phyloP scores from a whole-genome alignment of 1,140 invertebrate genomes.

The Contarinia nasturtii region DNA sequence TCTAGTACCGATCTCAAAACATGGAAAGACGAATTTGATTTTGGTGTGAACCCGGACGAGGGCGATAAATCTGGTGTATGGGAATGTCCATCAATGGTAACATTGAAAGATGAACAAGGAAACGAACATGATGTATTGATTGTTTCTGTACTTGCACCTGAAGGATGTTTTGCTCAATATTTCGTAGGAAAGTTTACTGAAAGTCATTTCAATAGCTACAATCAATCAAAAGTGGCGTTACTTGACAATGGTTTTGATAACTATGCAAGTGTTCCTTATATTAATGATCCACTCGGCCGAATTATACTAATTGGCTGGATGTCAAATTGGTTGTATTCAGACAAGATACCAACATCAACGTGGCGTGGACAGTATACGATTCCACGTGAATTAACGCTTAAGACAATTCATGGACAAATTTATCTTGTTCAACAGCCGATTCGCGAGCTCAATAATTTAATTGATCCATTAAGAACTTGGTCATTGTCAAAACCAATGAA shows the following conservation, averaged over 20 bases:
- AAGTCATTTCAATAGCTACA: background rate
- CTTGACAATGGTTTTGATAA: background rate
- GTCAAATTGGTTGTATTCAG: background rate
- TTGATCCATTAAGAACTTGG: background rate
- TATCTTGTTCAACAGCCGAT: background rate
- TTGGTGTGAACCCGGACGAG: background rate
- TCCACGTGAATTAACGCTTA: background rate
- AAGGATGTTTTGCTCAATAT: background rate
- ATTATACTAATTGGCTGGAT: background rate
- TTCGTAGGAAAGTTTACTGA: background rate
- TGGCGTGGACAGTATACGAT: background rate
- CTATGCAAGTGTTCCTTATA: background rate
- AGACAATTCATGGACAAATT: background rate
- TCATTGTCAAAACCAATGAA: background rate
- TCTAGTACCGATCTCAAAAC: background rate
- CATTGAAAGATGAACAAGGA: background rate
- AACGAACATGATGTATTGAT: background rate
- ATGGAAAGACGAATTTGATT: background rate
- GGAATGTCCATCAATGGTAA: background rate
- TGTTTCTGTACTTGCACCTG: background rate
- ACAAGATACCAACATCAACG: background rate
- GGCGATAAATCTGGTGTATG: background rate
- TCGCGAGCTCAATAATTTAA: background rate
- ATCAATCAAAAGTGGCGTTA: background rate
- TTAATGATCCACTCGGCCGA: background rate